A percentile compares a stretch with the other conserved stretches of the same genome.
Evolutionary conservation across 2,888 invertebrate genomes (phyloP).

Genomic region (Tenthredo mesomela): DNA sequence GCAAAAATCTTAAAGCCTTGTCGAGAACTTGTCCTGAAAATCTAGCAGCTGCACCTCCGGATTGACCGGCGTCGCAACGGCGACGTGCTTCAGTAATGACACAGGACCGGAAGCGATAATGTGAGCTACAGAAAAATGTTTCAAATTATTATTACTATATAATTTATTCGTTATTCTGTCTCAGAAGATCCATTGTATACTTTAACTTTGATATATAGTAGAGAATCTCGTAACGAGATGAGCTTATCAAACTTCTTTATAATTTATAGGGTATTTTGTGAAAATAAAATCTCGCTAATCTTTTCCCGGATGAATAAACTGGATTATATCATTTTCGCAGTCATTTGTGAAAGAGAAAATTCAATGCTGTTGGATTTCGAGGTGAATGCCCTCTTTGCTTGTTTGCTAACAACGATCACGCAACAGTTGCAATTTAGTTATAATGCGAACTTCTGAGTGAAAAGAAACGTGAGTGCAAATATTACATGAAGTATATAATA

Average conservation of each 20-base stretch:
- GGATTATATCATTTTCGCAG: background rate
- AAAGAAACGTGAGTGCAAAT: background rate
- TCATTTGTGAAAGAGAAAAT: slow-evolving; percentile 33
- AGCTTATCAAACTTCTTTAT: background rate
- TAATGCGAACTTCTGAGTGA: background rate
- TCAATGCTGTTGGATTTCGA: slow-evolving; percentile 29
- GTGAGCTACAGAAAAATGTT: slow-evolving; percentile 77
- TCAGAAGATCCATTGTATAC: background rate
- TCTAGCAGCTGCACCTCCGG: slow-evolving; percentile 78
- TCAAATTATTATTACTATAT: background rate
- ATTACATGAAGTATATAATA: background rate
- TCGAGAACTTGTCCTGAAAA: slow-evolving; percentile 81
- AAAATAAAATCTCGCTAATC: background rate
- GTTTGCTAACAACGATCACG: slow-evolving; percentile 35
- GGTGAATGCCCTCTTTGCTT: slow-evolving; percentile 33
- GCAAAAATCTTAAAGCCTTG: slow-evolving; percentile 81
- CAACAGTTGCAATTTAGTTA: slow-evolving; percentile 39
- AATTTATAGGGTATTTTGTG: background rate
- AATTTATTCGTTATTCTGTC: background rate
- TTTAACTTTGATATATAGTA: background rate
- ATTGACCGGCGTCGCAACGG: slow-evolving; percentile 78
- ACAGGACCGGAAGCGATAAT: slow-evolving; percentile 82
- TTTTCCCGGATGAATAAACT: background rate
- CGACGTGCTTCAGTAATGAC: slow-evolving; percentile 80
- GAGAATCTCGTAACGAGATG: background rate